A percentile compares a stretch with the other conserved stretches of the same genome.
Evolutionary conservation across 2,113 vertebrate genomes (phyloP).

Genomic region (Myodes glareolus): DNA sequence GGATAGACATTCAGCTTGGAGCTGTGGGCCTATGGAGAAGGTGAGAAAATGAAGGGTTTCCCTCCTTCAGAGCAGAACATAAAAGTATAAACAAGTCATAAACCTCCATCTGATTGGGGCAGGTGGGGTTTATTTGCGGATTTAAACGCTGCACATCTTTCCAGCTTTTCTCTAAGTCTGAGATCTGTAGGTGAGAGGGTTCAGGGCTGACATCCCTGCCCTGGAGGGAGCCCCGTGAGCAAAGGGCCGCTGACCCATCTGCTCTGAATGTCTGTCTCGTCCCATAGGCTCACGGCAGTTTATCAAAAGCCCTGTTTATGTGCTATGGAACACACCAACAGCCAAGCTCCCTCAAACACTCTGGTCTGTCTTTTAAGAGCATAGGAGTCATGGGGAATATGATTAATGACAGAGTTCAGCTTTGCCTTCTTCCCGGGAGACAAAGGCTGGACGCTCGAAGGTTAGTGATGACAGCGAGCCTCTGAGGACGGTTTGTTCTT

Average conservation of each 20-base stretch:
- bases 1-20: slow-evolving; percentile 49
- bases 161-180: background rate
- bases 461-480: too few relatives aligned
- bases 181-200: too few relatives aligned
- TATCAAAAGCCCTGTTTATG: background rate
- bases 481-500: too few relatives aligned
- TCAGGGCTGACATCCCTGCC: background rate
- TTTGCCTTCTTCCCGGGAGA: background rate
- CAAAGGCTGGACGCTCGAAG: background rate
- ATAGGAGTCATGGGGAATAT: background rate
- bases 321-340: background rate
- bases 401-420: background rate
- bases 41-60: background rate
- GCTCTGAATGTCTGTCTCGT: background rate
- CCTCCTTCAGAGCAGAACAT: background rate
- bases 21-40: slow-evolving; percentile 48
- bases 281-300: rapidly evolving
- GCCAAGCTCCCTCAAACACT: background rate
- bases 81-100: background rate
- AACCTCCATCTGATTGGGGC: background rate
- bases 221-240: background rate
- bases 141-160: background rate
- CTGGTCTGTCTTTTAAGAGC: background rate
- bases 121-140: background rate
- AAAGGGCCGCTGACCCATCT: background rate